A percentile compares a stretch with the other conserved stretches of the same genome.
Evolutionary conservation across 2,797 vertebrate genomes (phyloP).

Genomic region (Limnodromus scolopaceus): DNA sequence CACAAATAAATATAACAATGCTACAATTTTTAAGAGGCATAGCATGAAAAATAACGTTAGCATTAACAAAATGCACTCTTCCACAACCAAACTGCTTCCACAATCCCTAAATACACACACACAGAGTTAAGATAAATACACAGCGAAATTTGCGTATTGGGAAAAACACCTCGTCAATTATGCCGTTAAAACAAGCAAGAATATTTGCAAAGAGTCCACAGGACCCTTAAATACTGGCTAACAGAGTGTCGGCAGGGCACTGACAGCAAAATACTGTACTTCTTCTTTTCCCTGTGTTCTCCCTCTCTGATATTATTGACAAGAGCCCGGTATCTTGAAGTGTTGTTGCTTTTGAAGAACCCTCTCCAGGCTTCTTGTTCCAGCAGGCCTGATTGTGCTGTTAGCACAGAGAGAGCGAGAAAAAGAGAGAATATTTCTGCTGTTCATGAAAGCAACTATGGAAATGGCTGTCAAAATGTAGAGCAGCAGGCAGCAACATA

Average conservation of each 20-base stretch:
- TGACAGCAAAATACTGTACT: slow-evolving; percentile 69
- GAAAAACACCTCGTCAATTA: slow-evolving; percentile 60
- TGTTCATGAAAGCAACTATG: slow-evolving; percentile 82
- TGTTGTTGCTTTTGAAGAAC: slow-evolving; percentile 83
- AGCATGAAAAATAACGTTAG: slow-evolving; percentile 51
- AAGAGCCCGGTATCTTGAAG: slow-evolving; percentile 74
- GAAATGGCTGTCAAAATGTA: slow-evolving; percentile 83
- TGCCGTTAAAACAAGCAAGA: slow-evolving; percentile 59
- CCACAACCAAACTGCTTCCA: slow-evolving; percentile 49
- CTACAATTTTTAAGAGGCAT: slow-evolving; percentile 19
- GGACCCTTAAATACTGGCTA: slow-evolving; percentile 63
- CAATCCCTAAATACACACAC: slow-evolving; percentile 40
- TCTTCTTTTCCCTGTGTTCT: slow-evolving; percentile 61
- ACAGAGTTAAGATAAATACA: slow-evolving; percentile 62
- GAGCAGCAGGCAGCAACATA: slow-evolving; percentile 83
- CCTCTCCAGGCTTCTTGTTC: slow-evolving; percentile 81
- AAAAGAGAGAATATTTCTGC: slow-evolving; percentile 82
- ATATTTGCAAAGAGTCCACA: slow-evolving; percentile 63
- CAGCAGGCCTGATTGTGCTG: slow-evolving; percentile 78
- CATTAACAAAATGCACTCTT: slow-evolving; percentile 42
- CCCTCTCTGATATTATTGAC: slow-evolving; percentile 74
- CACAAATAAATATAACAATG: not conserved
- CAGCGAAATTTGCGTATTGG: slow-evolving; percentile 44
- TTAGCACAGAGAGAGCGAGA: slow-evolving; percentile 79
- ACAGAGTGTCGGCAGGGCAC: slow-evolving; percentile 71